Evolutionary conservation across 2,113 vertebrate genomes (phyloP).

Genomic region (Orycteropus afer): DNA sequence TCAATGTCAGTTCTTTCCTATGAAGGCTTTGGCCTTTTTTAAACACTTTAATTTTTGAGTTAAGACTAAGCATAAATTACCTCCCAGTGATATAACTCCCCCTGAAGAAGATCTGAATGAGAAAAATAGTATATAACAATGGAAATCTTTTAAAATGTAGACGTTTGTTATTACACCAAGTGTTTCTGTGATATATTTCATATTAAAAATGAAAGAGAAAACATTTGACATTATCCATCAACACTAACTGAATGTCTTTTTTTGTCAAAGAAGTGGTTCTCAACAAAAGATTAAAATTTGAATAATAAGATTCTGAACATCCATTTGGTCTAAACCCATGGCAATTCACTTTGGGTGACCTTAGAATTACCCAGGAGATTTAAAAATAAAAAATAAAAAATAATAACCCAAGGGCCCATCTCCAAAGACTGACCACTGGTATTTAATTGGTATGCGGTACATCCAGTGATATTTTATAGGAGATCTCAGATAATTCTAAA

Average conservation of each 20-base stretch:
- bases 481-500: neutral
- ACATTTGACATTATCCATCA: slow-evolving; percentile 39
- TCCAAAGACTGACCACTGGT: neutral
- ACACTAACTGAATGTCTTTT: neutral
- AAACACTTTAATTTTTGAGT: slow-evolving; percentile 55
- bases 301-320: slow-evolving; percentile 27
- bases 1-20: slow-evolving; percentile 63
- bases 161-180: slow-evolving; percentile 12
- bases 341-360: neutral
- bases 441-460: neutral
- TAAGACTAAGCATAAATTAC: slow-evolving; percentile 50
- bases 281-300: slow-evolving; percentile 37
- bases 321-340: neutral
- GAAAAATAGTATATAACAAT: slow-evolving; percentile 52
- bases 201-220: slow-evolving; percentile 38
- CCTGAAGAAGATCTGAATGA: slow-evolving; percentile 54
- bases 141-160: slow-evolving; percentile 30
- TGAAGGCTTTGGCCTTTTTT: slow-evolving; percentile 54
- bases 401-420: neutral
- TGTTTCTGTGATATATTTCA: slow-evolving; percentile 24
- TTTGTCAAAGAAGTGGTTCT: slow-evolving; percentile 30
- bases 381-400: neutral
- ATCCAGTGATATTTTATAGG: neutral
- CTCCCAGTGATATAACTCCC: slow-evolving; percentile 32
- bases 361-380: neutral